A percentile compares a stretch with the other conserved stretches of the same genome.
Conservation (phyloP, 1,140 invertebrate genomes). For the Diachasma alloeum region DNA sequence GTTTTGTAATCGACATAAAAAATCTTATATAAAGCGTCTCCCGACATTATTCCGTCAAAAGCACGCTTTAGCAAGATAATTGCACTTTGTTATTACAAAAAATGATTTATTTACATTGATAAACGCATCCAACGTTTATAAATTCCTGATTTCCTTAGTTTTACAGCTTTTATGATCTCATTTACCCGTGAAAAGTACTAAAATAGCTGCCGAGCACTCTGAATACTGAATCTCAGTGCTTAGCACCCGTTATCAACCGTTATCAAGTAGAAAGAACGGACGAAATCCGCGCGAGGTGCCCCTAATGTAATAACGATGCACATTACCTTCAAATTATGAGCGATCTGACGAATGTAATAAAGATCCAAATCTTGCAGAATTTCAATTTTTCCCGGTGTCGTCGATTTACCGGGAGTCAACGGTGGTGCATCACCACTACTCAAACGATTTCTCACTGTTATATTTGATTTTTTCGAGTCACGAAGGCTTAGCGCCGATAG, state of each 20-base stretch:
- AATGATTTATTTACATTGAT: too few species aligned
- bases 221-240: too few species aligned
- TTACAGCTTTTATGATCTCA: too few species aligned
- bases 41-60: too few species aligned
- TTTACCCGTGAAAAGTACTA: too few species aligned
- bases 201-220: too few species aligned
- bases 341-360: conserved; percentile 70
- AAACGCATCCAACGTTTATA: too few species aligned
- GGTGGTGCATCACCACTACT: conserved; percentile 42
- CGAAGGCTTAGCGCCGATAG: conserved; percentile 59
- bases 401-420: conserved; percentile 21
- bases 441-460: conserved; percentile 45
- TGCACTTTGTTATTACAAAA: too few species aligned
- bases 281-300: neutral
- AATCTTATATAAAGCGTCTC: too few species aligned
- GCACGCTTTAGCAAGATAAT: too few species aligned
- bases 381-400: conserved; percentile 58
- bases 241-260: neutral
- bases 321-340: conserved; percentile 68
- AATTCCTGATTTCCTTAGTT: too few species aligned
- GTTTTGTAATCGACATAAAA: too few species aligned
- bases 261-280: neutral
- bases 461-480: conserved; percentile 46
- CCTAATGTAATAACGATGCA: neutral
- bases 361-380: conserved; percentile 68